Base-by-base conservation (phyloP, 2,888 invertebrate species). In the Tenthredo notha region DNA sequence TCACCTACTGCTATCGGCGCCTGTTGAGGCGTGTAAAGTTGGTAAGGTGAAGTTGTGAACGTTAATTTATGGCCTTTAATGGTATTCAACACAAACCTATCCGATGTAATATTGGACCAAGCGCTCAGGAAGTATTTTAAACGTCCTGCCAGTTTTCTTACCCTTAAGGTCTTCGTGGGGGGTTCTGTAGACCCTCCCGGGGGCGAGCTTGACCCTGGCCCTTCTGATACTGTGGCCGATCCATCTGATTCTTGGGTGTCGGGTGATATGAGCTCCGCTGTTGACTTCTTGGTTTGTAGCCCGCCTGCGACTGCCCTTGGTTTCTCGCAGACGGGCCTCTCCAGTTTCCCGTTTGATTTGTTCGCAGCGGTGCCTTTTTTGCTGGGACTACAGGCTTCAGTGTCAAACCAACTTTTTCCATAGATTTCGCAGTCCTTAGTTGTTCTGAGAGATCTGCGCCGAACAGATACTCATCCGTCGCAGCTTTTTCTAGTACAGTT, bases 401-500 rank as follows among this genome's bases (percentile, higher is more conserved):
- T 25, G 84, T 85, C 15, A 85, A 84, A 2, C 86, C 85, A 18
- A 86, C 67, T 72, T 87, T 87, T 50, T 87, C 87, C 18, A 88
- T 86, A 0, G 86, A 85, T 74, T 88, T 86, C 10, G 87, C 87
- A 37, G 67, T 50, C 70, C 86, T 86, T 2, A 87, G 67, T 33
- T 86, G 84, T 47, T 84, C 83, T 9, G 85, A 80, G 2, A 88
- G 82, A 40, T 89, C 84, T 21, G 86, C 84, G 2, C 86, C 88
- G 70, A 87, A 87, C 72, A 88, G 77, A 21, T 86, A 82, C 0
- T 50, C 54, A 47, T 84, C 86, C 1, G 86, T 77, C 72, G 86
- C 85, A 0, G 80, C 83, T 29, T 87, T 84, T 40, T 89, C 86
- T 1, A 87, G 83, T 0, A 86, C 15, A n/a, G 85, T 58, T 29